phyloP scores from a whole-genome alignment of 2,113 vertebrate species.

The Chionis minor region DNA sequence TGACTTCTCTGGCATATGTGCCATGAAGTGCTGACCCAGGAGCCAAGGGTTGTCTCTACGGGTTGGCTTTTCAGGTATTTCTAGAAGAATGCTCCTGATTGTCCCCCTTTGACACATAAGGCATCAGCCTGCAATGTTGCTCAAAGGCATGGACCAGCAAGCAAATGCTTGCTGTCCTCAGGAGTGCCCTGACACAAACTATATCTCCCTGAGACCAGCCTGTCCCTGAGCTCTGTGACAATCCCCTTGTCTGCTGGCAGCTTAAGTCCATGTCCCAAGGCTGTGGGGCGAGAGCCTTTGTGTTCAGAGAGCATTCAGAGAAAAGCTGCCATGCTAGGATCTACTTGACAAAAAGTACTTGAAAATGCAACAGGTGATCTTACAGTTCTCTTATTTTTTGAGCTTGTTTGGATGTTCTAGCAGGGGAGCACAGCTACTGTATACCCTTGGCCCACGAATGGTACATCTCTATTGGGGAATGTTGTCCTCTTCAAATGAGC shows the following conservation, averaged over 20 bases:
- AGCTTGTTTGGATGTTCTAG: slow-evolving; percentile 98
- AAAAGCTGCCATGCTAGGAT: neutral
- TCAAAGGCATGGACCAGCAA: neutral
- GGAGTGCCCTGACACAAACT: neutral
- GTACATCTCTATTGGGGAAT: slow-evolving; percentile 79
- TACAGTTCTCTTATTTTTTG: slow-evolving; percentile 49
- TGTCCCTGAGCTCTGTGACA: neutral
- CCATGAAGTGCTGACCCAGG: too few relatives aligned
- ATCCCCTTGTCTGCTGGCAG: neutral
- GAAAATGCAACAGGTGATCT: neutral
- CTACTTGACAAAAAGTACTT: neutral
- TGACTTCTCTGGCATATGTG: too few relatives aligned
- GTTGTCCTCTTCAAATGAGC: slow-evolving; percentile 76
- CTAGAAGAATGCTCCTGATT: neutral
- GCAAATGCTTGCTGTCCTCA: neutral
- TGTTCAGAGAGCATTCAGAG: neutral
- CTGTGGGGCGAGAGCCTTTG: neutral
- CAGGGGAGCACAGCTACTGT: slow-evolving; percentile 94
- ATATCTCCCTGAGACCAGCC: neutral
- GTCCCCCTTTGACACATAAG: neutral
- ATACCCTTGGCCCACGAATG: slow-evolving; percentile 82
- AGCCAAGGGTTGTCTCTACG: too few relatives aligned
- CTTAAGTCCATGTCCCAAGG: neutral
- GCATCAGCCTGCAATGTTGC: neutral
- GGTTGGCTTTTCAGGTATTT: too few relatives aligned